Evolutionary conservation across 2,113 vertebrate genomes (phyloP).

Genomic region (Gavia stellata): DNA sequence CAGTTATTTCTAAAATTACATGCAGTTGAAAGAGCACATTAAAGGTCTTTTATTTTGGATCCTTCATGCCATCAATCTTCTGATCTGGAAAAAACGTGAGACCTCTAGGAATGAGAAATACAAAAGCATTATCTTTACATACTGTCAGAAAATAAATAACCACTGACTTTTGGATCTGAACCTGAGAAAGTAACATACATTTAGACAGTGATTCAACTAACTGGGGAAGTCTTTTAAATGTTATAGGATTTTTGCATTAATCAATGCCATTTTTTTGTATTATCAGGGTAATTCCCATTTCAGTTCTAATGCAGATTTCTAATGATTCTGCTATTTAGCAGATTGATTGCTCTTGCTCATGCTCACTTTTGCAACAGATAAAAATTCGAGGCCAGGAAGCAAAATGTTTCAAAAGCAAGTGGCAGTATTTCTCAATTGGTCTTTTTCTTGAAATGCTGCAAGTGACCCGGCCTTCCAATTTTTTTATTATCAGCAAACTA

Average conservation of each 20-base stretch:
- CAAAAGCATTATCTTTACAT: not conserved
- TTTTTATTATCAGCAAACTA: not conserved
- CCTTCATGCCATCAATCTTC: not conserved
- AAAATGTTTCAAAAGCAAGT: not conserved
- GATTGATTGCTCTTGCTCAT: not conserved
- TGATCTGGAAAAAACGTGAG: not conserved
- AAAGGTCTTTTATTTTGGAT: not conserved
- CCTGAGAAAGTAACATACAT: not conserved
- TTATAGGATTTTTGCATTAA: not conserved
- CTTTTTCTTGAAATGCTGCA: not conserved
- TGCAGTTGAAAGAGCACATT: not conserved
- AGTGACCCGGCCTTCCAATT: not conserved
- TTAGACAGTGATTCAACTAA: not conserved
- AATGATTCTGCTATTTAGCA: not conserved
- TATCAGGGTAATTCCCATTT: not conserved
- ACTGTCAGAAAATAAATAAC: not conserved
- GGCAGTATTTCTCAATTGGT: not conserved
- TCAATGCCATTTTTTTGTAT: not conserved
- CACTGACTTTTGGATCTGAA: not conserved
- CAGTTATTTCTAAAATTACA: conserved; percentile 1
- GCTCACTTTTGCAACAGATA: not conserved
- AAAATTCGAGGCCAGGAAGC: not conserved
- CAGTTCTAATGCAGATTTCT: not conserved
- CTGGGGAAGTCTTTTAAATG: not conserved
- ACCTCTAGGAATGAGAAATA: not conserved